Percentiles rank a stretch among this genome's conserved stretches.
Evolutionary conservation across 2,113 vertebrate genomes (phyloP).

Genomic region (Alaudala cheleensis): DNA sequence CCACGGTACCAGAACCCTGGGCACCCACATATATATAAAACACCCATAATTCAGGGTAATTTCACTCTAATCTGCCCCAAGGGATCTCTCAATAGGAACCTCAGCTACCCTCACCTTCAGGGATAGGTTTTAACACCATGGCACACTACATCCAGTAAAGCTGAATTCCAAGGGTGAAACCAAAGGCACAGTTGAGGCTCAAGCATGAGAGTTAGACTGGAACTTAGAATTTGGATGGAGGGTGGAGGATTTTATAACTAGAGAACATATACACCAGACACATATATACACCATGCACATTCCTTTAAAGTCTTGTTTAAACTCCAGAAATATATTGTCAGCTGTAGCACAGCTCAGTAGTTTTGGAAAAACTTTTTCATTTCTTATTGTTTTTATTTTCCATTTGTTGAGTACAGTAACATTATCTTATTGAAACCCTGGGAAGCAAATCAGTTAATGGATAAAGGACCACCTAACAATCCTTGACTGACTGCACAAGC

Average conservation of each 20-base stretch:
- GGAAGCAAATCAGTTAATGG: not conserved
- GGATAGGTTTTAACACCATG: rapidly evolving
- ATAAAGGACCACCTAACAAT: not conserved
- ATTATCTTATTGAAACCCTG: not conserved
- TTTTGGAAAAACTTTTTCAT: not conserved
- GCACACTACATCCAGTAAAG: not conserved
- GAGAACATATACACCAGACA: not conserved
- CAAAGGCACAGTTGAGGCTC: rapidly evolving
- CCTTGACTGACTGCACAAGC: not conserved
- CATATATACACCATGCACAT: not conserved
- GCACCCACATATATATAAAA: too few species aligned
- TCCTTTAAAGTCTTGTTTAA: not conserved
- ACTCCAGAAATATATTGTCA: not conserved
- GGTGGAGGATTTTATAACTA: not conserved
- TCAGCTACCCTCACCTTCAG: not conserved
- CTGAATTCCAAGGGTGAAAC: not conserved
- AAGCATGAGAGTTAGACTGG: not conserved
- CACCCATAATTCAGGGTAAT: rapidly evolving
- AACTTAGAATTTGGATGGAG: not conserved
- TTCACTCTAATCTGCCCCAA: not conserved
- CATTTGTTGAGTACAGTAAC: not conserved
- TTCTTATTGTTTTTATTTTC: not conserved
- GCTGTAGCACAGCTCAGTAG: not conserved
- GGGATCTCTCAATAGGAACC: not conserved
- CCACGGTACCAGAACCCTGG: too few species aligned